Percentiles rank a stretch among this genome's conserved stretches.
These are phyloP conservation scores for Eclectus roratus DNA, from an alignment of 2,113 vertebrate genomes.

Conservation along the genomic window DNA sequence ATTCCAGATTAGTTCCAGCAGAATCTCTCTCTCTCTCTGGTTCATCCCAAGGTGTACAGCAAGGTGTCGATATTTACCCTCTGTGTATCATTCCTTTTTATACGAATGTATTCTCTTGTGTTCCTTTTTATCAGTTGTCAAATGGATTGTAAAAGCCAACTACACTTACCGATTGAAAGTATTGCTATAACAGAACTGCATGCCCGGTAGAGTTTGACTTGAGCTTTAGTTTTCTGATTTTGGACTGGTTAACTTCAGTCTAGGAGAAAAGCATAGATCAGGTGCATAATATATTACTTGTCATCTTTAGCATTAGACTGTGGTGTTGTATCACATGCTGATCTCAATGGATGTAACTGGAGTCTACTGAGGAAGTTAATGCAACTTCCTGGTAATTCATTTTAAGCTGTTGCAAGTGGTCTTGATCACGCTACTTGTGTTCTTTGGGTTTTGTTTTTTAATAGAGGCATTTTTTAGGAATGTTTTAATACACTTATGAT, in stretches of 20 bases:
- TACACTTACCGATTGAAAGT: constrained; percentile 58
- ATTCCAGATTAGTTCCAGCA: background rate
- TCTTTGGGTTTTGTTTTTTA: constrained; percentile 45
- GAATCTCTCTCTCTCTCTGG: constrained; percentile 1
- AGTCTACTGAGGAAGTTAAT: constrained; percentile 11
- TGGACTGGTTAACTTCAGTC: background rate
- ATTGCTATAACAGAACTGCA: constrained; percentile 61
- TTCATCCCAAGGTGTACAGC: background rate
- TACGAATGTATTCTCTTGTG: constrained; percentile 63
- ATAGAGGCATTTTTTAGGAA: constrained; percentile 68
- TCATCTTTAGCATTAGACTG: constrained; percentile 51
- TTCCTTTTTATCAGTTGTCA: constrained; percentile 45
- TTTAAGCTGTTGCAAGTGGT: constrained; percentile 64
- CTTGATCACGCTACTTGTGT: constrained; percentile 61
- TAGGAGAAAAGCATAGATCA: constrained; percentile 23
- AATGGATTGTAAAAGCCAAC: constrained; percentile 60
- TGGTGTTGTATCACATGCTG: constrained; percentile 42
- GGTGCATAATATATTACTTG: constrained; percentile 40
- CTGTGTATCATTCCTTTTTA: constrained; percentile 58
- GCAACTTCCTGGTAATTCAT: constrained; percentile 33
- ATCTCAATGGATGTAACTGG: constrained; percentile 41
- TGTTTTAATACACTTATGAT: constrained; percentile 70
- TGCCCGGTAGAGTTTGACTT: constrained; percentile 46
- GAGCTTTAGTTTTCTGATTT: constrained; percentile 42
- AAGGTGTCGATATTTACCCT: constrained; percentile 16